These are phyloP conservation scores for Bhutanitis thaidina DNA, from an alignment of 2,888 invertebrate species.

Conservation along the genomic window DNA sequence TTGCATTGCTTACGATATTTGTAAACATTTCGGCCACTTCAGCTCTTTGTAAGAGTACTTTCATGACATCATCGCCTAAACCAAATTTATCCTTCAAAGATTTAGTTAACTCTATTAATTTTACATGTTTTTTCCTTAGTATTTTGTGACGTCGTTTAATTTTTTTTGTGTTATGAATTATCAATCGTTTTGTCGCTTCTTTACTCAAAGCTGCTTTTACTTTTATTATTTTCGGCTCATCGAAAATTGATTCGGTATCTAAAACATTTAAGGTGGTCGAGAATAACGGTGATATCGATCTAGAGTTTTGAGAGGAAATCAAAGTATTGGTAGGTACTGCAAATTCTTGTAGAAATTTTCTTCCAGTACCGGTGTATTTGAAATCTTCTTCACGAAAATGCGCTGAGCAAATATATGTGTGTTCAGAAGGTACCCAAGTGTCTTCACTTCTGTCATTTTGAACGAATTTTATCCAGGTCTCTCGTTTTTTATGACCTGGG, in stretches of 20 bases:
- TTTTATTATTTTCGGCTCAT: not conserved
- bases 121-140: not conserved
- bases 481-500: not conserved
- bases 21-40: too few relatives aligned
- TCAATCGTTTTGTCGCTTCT: not conserved
- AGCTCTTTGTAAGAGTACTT: too few relatives aligned
- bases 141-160: not conserved
- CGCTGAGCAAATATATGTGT: not conserved
- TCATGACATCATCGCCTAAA: too few relatives aligned
- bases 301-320: too few relatives aligned
- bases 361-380: too few relatives aligned
- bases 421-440: not conserved
- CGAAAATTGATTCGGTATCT: not conserved
- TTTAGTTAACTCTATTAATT: not conserved
- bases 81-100: too few relatives aligned
- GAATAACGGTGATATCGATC: too few relatives aligned
- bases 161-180: not conserved
- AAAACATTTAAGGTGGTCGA: too few relatives aligned
- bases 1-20: too few relatives aligned
- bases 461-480: not conserved
- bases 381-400: not conserved
- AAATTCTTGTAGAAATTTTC: too few relatives aligned
- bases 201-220: not conserved
- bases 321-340: too few relatives aligned
- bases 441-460: not conserved